Base-by-base conservation (phyloP, 2,888 invertebrate genomes). In the Coenonympha glycerion region DNA sequence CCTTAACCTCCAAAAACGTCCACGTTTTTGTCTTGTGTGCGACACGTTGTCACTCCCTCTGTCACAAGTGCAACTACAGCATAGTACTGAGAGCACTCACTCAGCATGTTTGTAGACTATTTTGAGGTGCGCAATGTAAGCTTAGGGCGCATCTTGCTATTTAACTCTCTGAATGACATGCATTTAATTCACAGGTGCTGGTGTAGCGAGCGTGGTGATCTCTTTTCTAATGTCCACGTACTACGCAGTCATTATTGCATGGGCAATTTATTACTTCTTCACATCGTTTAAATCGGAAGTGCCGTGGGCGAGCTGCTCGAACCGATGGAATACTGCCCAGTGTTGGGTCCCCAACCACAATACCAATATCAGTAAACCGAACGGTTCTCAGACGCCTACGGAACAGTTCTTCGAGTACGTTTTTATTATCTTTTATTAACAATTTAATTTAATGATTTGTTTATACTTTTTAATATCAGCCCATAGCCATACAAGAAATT, bases 151-250 rank as follows among this genome's bases (percentile, higher is more conserved):
- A n/a, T n/a, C n/a, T n/a, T n/a, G n/a, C n/a, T n/a, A n/a, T n/a
- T n/a, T n/a, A n/a, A n/a, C n/a, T n/a, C n/a, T n/a, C n/a, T n/a
- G n/a, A 2, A 8, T 11, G 6, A 34, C 6, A 3, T 9, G n/a
- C n/a, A 26, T 24, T 22, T 36, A 6, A 40, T 19, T 56, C 48
- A 1, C 47, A 97, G 97, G 97, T 68, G 95, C 96, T 61, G 98
- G 97, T 52, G 88, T 98, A 64, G 96, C 96, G 54, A 96, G 96
- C 76, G 96, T 97, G 58, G 92, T 97, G 75, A 95, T 97, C 77
- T 97, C 97, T 61, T 96, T 97, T 86, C 88, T 97, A 72, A 94
- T 98, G 92, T 95, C 96, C 62, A 96, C 97, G 46, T 97, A 97
- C 82, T 97, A 97, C 82, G 96, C 96, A 79, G 95, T 97, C 62